Conservation (phyloP, 1,140 invertebrate species). For the Luehdorfia chinensis region DNA sequence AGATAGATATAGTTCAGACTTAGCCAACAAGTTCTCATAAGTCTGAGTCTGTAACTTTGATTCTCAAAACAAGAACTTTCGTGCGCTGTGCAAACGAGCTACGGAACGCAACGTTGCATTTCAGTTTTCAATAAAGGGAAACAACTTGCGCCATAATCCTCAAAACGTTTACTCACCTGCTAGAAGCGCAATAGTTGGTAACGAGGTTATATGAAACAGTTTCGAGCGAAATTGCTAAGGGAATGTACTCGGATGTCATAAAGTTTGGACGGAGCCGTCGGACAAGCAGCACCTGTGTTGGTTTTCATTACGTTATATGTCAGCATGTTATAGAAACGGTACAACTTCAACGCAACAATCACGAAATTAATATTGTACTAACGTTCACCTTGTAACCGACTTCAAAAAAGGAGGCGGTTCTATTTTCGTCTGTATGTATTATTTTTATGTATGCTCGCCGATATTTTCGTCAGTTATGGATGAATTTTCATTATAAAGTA, state of each 20-base stretch:
- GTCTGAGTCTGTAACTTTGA: not conserved
- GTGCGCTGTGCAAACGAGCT: not conserved
- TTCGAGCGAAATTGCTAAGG: conserved; percentile 52
- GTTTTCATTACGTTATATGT: conserved; percentile 43
- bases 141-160: conserved; percentile 14
- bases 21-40: not conserved
- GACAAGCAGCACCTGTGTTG: conserved; percentile 38
- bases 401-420: too few species aligned
- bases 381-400: too few species aligned
- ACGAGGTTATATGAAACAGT: conserved; percentile 61
- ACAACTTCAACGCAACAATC: too few species aligned
- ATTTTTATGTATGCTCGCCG: too few species aligned
- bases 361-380: too few species aligned
- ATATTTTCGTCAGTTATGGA: too few species aligned
- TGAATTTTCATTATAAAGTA: too few species aligned
- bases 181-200: conserved; percentile 39
- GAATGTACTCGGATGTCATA: conserved; percentile 57
- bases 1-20: not conserved
- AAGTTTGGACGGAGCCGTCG: conserved; percentile 49
- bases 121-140: conserved; percentile 18
- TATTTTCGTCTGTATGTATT: too few species aligned
- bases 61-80: not conserved
- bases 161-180: conserved; percentile 15
- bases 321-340: conserved; percentile 36
- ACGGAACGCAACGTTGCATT: conserved; percentile 10